These are phyloP conservation scores for Drosophila bipectinata DNA, from an alignment of 1,140 invertebrate species.

Conservation along the genomic window DNA sequence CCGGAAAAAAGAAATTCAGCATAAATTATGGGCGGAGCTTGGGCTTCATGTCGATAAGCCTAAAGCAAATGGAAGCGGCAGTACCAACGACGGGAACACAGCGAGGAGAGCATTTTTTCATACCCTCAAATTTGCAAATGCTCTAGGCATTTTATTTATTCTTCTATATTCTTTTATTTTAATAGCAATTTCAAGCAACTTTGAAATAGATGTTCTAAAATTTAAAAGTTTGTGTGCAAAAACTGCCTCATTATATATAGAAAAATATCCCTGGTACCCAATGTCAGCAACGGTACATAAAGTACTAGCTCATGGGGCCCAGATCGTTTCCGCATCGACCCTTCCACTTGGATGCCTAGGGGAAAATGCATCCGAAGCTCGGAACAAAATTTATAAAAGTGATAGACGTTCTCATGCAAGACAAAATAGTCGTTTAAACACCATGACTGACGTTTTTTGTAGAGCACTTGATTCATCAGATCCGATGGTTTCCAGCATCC, in stretches of 20 bases:
- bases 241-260: slow-evolving; percentile 2
- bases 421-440: too few relatives aligned
- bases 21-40: slow-evolving; percentile 16
- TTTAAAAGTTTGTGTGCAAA: slow-evolving; percentile 23
- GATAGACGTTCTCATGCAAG: too few relatives aligned
- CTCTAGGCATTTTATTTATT: background rate
- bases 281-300: slow-evolving; percentile 9
- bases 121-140: background rate
- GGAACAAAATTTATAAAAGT: too few relatives aligned
- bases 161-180: background rate
- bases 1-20: slow-evolving; percentile 12
- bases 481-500: too few relatives aligned
- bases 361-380: too few relatives aligned
- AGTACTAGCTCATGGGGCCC: slow-evolving; percentile 14
- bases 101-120: slow-evolving; percentile 1
- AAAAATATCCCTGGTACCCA: slow-evolving; percentile 7
- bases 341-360: too few relatives aligned
- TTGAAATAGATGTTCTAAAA: slow-evolving; percentile 12
- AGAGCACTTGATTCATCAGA: too few relatives aligned
- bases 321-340: background rate
- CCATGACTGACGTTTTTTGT: too few relatives aligned
- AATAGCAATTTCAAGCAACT: slow-evolving; percentile 4
- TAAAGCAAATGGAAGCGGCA: slow-evolving; percentile 20
- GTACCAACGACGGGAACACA: slow-evolving; percentile 12
- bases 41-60: slow-evolving; percentile 16